phyloP scores from a whole-genome alignment of 92 coral and sea anemone species.

The Porites divaricata region DNA sequence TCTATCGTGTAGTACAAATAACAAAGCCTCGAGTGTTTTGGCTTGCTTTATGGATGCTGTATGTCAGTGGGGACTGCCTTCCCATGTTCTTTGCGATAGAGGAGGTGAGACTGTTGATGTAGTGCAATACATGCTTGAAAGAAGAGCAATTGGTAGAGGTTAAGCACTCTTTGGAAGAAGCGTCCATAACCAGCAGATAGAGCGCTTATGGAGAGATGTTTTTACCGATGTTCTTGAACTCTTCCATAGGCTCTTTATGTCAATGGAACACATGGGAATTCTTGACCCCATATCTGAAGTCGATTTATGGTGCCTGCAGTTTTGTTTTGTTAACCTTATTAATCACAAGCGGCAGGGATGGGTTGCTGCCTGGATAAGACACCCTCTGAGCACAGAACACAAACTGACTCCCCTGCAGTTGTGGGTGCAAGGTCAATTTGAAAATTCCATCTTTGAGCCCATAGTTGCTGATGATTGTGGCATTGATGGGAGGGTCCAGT shows the following conservation, averaged over 20 bases:
- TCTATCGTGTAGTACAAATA: slow-evolving; percentile 51
- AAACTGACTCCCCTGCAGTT: slow-evolving; percentile 52
- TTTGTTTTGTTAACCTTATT: slow-evolving; percentile 38
- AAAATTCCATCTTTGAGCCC: slow-evolving; percentile 27
- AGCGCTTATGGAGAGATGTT: background rate
- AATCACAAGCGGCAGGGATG: slow-evolving; percentile 41
- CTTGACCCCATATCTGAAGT: slow-evolving; percentile 24
- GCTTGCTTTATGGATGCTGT: slow-evolving; percentile 46
- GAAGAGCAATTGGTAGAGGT: slow-evolving; percentile 54
- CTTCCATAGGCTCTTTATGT: slow-evolving; percentile 40
- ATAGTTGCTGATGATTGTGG: slow-evolving; percentile 54
- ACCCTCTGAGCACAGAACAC: slow-evolving; percentile 54
- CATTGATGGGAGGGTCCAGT: slow-evolving; percentile 54
- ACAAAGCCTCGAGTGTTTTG: slow-evolving; percentile 56
- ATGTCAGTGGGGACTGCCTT: slow-evolving; percentile 63
- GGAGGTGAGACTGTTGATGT: slow-evolving; percentile 57
- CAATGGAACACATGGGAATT: background rate
- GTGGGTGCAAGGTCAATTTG: slow-evolving; percentile 55
- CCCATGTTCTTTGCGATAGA: slow-evolving; percentile 29
- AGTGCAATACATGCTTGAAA: slow-evolving; percentile 36
- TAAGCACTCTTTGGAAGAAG: slow-evolving; percentile 63
- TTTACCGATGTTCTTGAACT: slow-evolving; percentile 51
- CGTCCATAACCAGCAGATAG: slow-evolving; percentile 4
- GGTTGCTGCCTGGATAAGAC: slow-evolving; percentile 61
- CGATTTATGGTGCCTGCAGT: no score